Evolutionary conservation across 2,888 invertebrate genomes (phyloP).

Genomic region (Apeira syringaria): DNA sequence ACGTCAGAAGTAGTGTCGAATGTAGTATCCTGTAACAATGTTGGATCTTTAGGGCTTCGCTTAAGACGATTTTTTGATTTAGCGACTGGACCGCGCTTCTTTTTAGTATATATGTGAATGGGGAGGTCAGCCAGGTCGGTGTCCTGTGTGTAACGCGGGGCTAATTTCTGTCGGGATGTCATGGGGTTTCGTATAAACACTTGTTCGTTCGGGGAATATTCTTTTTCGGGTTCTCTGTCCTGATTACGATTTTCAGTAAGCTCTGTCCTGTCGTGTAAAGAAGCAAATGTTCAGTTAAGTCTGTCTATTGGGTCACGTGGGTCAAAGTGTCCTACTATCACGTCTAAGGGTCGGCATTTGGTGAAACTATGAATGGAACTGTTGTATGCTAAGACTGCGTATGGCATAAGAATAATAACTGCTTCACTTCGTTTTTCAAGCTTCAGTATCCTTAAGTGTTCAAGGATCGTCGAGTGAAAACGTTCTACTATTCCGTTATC

Average conservation of each 20-base stretch:
- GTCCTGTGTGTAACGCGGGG: background rate
- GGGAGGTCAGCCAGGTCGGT: background rate
- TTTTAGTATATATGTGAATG: background rate
- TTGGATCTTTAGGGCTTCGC: background rate
- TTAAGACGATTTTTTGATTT: background rate
- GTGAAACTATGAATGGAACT: background rate
- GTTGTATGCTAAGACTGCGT: background rate
- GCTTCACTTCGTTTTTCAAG: too few relatives aligned
- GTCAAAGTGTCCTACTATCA: background rate
- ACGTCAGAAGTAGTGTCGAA: background rate
- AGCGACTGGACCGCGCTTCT: background rate
- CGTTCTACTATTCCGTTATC: conserved; percentile 24
- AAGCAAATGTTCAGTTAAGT: background rate
- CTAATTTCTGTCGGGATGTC: background rate
- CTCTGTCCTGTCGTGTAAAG: background rate
- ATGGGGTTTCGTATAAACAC: background rate
- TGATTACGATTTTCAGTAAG: background rate
- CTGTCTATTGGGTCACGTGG: background rate
- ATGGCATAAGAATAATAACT: background rate
- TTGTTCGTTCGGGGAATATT: background rate
- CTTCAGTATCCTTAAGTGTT: background rate
- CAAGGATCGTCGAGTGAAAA: conserved; percentile 9
- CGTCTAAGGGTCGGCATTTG: background rate
- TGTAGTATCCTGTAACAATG: background rate
- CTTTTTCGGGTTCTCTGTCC: background rate